These are phyloP conservation scores for Psettodes erumei DNA, from an alignment of 2,113 vertebrate genomes.

Conservation along the genomic window DNA sequence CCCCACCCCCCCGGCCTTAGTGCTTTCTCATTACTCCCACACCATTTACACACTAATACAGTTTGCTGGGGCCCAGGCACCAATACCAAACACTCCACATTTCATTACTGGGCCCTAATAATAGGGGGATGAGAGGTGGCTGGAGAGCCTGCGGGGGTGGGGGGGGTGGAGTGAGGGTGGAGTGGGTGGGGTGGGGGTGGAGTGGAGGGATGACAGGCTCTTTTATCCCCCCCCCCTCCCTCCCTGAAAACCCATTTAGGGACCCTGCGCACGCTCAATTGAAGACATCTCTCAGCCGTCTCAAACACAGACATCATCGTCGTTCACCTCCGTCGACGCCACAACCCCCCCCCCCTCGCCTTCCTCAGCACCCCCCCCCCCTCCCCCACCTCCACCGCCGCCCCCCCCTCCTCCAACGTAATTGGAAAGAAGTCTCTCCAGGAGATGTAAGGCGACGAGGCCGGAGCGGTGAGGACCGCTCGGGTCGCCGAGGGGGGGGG, in stretches of 20 bases:
- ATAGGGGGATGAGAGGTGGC: conserved; percentile 64
- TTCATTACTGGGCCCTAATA: conserved; percentile 83
- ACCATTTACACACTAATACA: conserved; percentile 85
- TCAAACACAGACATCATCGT: conserved; percentile 65
- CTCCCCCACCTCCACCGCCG: background rate
- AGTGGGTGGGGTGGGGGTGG: conserved; percentile 11
- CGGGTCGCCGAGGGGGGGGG: too few relatives aligned
- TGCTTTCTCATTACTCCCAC: conserved; percentile 81
- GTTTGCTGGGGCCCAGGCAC: conserved; percentile 77
- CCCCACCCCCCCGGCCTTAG: conserved; percentile 64
- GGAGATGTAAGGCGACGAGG: conserved; percentile 19
- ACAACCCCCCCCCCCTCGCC: conserved; percentile 18
- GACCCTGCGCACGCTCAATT: conserved; percentile 70
- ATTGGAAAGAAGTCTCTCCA: conserved; percentile 55
- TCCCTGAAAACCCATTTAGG: conserved; percentile 79
- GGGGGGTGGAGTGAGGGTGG: conserved; percentile 11
- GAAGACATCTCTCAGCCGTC: conserved; percentile 78
- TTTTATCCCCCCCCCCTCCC: conserved; percentile 60
- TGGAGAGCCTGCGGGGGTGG: conserved; percentile 41
- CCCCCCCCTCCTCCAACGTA: conserved; percentile 22
- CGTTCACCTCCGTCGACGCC: conserved; percentile 62
- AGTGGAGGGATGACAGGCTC: conserved; percentile 56
- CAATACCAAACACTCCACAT: conserved; percentile 82
- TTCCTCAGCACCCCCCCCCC: too few relatives aligned
- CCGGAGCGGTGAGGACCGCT: too few relatives aligned